Evolutionary conservation across 2,888 invertebrate genomes (phyloP), one percentile per base, ranked within the genome.

Genomic region (Drosophila mimetica): DNA sequence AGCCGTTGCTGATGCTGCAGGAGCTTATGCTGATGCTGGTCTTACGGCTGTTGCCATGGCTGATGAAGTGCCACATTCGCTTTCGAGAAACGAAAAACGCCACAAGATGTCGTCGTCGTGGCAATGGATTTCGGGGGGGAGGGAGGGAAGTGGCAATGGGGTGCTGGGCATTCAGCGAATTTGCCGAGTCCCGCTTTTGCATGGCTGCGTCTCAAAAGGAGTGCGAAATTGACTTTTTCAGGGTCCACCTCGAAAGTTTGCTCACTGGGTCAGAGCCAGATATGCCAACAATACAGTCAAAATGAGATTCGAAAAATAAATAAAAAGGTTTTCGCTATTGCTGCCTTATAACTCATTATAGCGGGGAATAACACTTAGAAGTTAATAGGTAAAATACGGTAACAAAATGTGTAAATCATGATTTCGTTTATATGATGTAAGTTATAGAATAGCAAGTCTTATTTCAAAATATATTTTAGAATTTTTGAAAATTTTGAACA

Each of bases 61-160:
- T 73, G 72, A 64, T 71, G 65, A 64, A 74, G 48, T 71, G 71
- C 57, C 63, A 46, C 66, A 60, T 42, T 46, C 64, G 63, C 37
- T 63, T 30, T 30, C 44, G 51, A 48, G 41, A 25, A 25, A 25
- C 25, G 25, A 44, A 61, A 64, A 44, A 44, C 36, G 44, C 51
- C 50, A 61, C 18, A 61, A 61, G 61, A 61, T 51, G 64, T 64
- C 51, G 61, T 14, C 51, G 16, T 36, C 42, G 36, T 36, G 61
- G n/a, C n/a, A n/a, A 60, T 50, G 47, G 20, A 64, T 53, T 30
- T 25, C 25, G 1, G 28, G 28, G 37, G 14, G 1, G 28, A 20
- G 37, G 14, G 28, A 25, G 32, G 9, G 34, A 41, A 47, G 46
- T 37, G 53, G 39, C 9, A 28, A 34, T 25, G 25, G 25, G 25